A percentile compares a stretch with the other conserved stretches of the same genome.
phyloP scores from a whole-genome alignment of 2,113 vertebrate genomes.

The Phocoena sinus region DNA sequence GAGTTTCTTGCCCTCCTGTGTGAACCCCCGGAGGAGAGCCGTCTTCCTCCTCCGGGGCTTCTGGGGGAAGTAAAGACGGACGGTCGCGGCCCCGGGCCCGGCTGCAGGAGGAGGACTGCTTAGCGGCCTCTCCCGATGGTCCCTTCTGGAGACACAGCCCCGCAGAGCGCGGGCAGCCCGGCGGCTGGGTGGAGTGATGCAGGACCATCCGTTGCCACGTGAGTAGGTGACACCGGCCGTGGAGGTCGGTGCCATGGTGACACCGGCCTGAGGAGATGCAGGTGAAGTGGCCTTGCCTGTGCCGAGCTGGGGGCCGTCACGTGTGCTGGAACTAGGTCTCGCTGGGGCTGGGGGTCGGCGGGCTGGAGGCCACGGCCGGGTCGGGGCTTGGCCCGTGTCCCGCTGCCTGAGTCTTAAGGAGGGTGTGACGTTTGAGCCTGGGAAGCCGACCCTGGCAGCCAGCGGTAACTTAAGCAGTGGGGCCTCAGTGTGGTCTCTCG shows the following conservation, averaged over 20 bases:
- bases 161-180: accelerated
- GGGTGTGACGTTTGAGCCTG: background rate
- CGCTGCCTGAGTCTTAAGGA: background rate
- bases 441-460: background rate
- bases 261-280: background rate
- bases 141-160: background rate
- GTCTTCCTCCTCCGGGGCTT: background rate
- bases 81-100: accelerated
- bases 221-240: background rate
- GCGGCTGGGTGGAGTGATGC: background rate
- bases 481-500: too few species aligned
- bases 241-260: background rate
- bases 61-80: background rate
- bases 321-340: background rate
- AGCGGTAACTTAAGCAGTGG: background rate
- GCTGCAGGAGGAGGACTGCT: background rate
- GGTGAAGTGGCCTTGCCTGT: background rate
- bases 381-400: background rate
- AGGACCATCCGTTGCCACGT: accelerated
- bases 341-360: background rate
- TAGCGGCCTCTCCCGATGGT: accelerated
- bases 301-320: accelerated
- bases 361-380: background rate
- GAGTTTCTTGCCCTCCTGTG: background rate
- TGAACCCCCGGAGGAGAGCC: background rate